phyloP scores from a whole-genome alignment of 2,888 invertebrate genomes.

The Blomia tropicalis region DNA sequence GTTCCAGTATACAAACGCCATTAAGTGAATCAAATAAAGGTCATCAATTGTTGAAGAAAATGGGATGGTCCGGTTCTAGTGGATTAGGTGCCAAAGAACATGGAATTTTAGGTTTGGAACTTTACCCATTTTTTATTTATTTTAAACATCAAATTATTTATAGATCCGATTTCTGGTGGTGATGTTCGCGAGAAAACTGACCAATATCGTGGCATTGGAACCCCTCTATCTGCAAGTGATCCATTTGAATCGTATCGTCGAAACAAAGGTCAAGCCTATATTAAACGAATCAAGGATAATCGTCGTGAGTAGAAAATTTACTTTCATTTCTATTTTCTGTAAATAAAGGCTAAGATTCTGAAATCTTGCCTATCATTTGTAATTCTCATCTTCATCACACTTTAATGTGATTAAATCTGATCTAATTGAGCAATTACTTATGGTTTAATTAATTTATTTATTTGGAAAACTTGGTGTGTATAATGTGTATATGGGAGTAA shows the following conservation, averaged over 20 bases:
- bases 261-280: conserved; percentile 84
- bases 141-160: too few species aligned
- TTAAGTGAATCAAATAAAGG: conserved; percentile 78
- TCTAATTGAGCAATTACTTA: too few species aligned
- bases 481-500: too few species aligned
- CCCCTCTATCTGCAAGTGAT: conserved; percentile 54
- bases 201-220: conserved; percentile 86
- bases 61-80: conserved; percentile 79
- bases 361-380: too few species aligned
- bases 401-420: too few species aligned
- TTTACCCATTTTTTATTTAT: too few species aligned
- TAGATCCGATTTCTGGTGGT: conserved; percentile 77
- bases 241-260: conserved; percentile 94
- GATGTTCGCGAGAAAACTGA: conserved; percentile 74
- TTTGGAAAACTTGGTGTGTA: too few species aligned
- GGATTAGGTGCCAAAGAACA: conserved; percentile 87
- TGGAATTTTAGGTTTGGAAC: conserved; percentile 67
- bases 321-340: too few species aligned
- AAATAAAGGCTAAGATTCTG: too few species aligned
- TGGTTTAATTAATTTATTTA: too few species aligned
- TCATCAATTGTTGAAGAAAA: conserved; percentile 86
- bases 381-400: too few species aligned
- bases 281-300: conserved; percentile 61
- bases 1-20: conserved; percentile 18
- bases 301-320: conserved; percentile 19